Evolutionary conservation across 2,888 invertebrate species (phyloP).

Genomic region (Carpatolechia fugitivella): DNA sequence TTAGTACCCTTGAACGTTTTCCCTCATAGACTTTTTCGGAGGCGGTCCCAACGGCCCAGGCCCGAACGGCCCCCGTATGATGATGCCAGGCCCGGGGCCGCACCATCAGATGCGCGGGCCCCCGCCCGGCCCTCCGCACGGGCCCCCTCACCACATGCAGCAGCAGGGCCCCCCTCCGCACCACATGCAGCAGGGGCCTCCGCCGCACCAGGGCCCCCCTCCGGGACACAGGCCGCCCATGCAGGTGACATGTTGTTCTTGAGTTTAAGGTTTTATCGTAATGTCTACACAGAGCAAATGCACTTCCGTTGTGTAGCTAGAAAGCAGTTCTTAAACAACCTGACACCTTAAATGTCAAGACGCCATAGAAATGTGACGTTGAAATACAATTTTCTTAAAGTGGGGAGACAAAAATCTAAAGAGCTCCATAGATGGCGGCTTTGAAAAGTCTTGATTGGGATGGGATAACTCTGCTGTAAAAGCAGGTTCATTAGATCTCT

Average conservation of each 20-base stretch:
- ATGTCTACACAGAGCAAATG: too few relatives aligned
- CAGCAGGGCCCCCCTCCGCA: slow-evolving; percentile 70
- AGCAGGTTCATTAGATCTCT: too few relatives aligned
- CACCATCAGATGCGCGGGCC: slow-evolving; percentile 68
- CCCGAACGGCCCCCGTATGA: slow-evolving; percentile 67
- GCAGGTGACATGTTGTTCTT: slow-evolving; percentile 51
- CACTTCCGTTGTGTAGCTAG: neutral
- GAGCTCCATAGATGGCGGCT: too few relatives aligned
- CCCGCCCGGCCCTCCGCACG: slow-evolving; percentile 55
- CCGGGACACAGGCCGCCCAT: slow-evolving; percentile 79
- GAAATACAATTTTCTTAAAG: too few relatives aligned
- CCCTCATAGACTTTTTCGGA: slow-evolving; percentile 65
- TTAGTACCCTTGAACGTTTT: too few relatives aligned
- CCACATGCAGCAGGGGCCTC: slow-evolving; percentile 70
- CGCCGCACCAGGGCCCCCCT: slow-evolving; percentile 65
- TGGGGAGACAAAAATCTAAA: too few relatives aligned
- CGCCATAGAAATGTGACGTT: too few relatives aligned
- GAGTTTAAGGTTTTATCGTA: neutral
- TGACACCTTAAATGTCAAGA: too few relatives aligned
- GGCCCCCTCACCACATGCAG: slow-evolving; percentile 69
- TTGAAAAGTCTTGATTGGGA: too few relatives aligned
- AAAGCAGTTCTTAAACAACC: too few relatives aligned
- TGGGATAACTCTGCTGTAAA: too few relatives aligned
- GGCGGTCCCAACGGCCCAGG: slow-evolving; percentile 71
- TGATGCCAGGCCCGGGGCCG: slow-evolving; percentile 58